A percentile compares a stretch with the other conserved stretches of the same genome.
phyloP scores from a whole-genome alignment of 1,140 invertebrate genomes.

The Drosophila albomicans region DNA sequence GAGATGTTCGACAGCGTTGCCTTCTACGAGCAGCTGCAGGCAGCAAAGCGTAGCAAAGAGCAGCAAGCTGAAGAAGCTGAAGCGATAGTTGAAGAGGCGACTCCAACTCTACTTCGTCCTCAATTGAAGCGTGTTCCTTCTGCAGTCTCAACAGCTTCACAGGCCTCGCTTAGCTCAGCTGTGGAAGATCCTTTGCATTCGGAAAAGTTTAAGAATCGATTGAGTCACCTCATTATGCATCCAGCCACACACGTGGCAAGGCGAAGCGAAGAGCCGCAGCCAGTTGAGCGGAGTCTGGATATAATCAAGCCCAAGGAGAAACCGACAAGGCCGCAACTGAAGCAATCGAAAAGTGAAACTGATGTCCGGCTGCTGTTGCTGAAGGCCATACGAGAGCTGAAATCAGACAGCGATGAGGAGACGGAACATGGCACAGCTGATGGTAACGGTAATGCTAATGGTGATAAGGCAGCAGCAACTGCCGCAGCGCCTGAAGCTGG shows the following conservation, averaged over 20 bases:
- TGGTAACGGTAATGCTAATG: slow-evolving; percentile 47
- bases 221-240: slow-evolving; percentile 73
- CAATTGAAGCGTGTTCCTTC: slow-evolving; percentile 30
- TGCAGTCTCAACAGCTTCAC: slow-evolving; percentile 31
- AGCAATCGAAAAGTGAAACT: slow-evolving; percentile 82
- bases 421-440: background rate
- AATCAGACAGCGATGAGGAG: slow-evolving; percentile 44
- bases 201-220: slow-evolving; percentile 75
- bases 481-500: slow-evolving; percentile 1
- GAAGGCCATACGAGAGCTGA: slow-evolving; percentile 73
- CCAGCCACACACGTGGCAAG: slow-evolving; percentile 42
- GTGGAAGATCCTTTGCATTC: slow-evolving; percentile 78
- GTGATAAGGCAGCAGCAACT: slow-evolving; percentile 25
- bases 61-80: background rate
- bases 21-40: slow-evolving; percentile 59
- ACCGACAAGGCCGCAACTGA: slow-evolving; percentile 57
- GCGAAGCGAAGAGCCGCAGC: slow-evolving; percentile 2
- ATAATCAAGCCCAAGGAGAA: background rate
- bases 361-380: slow-evolving; percentile 74
- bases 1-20: slow-evolving; percentile 67
- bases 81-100: background rate
- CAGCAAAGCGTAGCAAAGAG: slow-evolving; percentile 1
- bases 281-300: background rate
- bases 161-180: slow-evolving; percentile 58
- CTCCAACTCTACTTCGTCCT: background rate